Evolutionary conservation across 1,140 invertebrate species (phyloP).

Genomic region (Ooceraea biroi): DNA sequence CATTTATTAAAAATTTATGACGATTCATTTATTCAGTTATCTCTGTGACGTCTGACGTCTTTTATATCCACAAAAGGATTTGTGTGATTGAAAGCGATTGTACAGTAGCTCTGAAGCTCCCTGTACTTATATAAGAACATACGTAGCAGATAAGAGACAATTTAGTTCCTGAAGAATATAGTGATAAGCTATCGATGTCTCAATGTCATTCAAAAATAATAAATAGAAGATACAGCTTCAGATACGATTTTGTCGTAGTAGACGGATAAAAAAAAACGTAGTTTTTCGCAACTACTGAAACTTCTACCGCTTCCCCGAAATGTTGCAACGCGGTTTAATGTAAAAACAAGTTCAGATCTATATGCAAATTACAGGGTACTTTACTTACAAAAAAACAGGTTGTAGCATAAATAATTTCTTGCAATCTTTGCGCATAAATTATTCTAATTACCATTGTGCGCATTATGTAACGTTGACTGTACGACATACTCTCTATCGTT

Average conservation of each 20-base stretch:
- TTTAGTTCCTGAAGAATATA: background rate
- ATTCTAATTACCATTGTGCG: background rate
- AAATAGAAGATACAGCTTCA: background rate
- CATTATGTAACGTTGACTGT: too few relatives aligned
- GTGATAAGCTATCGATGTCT: slow-evolving; percentile 45
- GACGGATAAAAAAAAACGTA: slow-evolving; percentile 7
- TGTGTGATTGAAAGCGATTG: background rate
- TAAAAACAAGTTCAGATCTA: background rate
- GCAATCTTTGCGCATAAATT: background rate
- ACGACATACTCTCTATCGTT: background rate
- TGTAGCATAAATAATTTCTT: background rate
- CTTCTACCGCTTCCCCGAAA: too few relatives aligned
- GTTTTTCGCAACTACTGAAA: background rate
- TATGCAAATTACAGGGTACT: too few relatives aligned
- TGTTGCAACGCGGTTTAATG: background rate
- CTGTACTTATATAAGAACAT: background rate
- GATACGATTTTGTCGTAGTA: slow-evolving; percentile 10
- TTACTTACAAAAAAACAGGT: too few relatives aligned
- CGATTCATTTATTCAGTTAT: background rate
- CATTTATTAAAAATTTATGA: background rate
- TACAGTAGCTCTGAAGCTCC: background rate
- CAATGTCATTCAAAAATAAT: slow-evolving; percentile 28
- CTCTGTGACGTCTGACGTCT: background rate
- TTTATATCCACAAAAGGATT: background rate
- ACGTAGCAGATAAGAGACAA: background rate